Conservation (phyloP, 2,888 invertebrate species). For the Diaphora mendica region DNA sequence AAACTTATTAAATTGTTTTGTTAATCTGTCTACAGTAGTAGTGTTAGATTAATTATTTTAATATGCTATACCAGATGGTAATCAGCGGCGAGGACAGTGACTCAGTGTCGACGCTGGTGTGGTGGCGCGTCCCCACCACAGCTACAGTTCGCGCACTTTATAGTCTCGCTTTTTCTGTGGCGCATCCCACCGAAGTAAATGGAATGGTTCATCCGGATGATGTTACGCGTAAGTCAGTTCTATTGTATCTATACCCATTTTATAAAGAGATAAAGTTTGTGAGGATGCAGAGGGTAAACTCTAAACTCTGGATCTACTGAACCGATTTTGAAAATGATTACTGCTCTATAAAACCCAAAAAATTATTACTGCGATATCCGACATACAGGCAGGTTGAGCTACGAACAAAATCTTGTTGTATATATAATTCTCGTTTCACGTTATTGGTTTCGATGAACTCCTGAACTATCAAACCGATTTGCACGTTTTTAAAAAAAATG, state of each 20-base stretch:
- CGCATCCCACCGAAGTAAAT: slow-evolving; percentile 67
- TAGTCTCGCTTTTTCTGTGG: slow-evolving; percentile 74
- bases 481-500: too few relatives aligned
- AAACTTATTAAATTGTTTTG: neutral
- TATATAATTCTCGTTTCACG: too few relatives aligned
- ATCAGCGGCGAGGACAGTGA: slow-evolving; percentile 74
- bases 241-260: neutral
- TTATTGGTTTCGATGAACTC: too few relatives aligned
- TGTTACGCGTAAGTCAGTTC: slow-evolving; percentile 80
- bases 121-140: slow-evolving; percentile 80
- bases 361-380: too few relatives aligned
- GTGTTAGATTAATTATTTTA: neutral
- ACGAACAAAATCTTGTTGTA: too few relatives aligned
- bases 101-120: slow-evolving; percentile 74
- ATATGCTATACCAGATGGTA: slow-evolving; percentile 65
- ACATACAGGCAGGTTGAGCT: too few relatives aligned
- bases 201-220: slow-evolving; percentile 88
- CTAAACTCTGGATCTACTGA: too few relatives aligned
- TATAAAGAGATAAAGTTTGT: too few relatives aligned
- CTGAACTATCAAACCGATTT: too few relatives aligned
- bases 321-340: too few relatives aligned
- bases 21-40: neutral
- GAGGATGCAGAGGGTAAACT: too few relatives aligned
- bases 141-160: slow-evolving; percentile 80
- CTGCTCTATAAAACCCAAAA: too few relatives aligned